phyloP scores from a whole-genome alignment of 2,888 invertebrate species.

The Netelia fuscicornis region DNA sequence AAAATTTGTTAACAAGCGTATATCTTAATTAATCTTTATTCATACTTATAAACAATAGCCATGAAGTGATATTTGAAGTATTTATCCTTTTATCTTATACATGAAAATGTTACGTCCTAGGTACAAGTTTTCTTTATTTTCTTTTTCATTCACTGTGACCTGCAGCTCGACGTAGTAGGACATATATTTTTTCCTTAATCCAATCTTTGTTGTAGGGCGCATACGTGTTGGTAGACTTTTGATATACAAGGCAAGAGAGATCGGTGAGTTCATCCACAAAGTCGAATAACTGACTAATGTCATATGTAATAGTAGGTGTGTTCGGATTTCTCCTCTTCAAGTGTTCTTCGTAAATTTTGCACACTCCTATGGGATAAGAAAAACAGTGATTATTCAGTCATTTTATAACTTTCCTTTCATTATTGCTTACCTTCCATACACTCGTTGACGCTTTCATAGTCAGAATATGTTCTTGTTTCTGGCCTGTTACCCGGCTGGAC shows the following conservation, averaged over 20 bases:
- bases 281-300: conserved; percentile 98
- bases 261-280: conserved; percentile 98
- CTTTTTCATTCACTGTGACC: conserved; percentile 85
- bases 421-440: conserved; percentile 96
- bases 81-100: conserved; percentile 71
- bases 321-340: conserved; percentile 97
- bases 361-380: conserved; percentile 88
- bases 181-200: conserved; percentile 99
- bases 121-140: conserved; percentile 48
- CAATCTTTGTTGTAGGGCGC: conserved; percentile 99
- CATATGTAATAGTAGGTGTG: conserved; percentile 98
- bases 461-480: conserved; percentile 98
- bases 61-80: conserved; percentile 71
- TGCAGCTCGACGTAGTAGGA: conserved; percentile 96
- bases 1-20: background rate
- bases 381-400: background rate
- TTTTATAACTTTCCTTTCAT: background rate
- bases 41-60: conserved; percentile 75
- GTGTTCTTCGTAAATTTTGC: conserved; percentile 99
- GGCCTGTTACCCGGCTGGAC: conserved; percentile 97
- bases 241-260: conserved; percentile 97
- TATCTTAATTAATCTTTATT: conserved; percentile 68
- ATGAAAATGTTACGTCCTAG: conserved; percentile 64
- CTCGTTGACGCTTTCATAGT: conserved; percentile 99
- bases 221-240: conserved; percentile 97